These are phyloP conservation scores for Glaucomys volans DNA, from an alignment of 2,113 vertebrate species.

Conservation along the genomic window DNA sequence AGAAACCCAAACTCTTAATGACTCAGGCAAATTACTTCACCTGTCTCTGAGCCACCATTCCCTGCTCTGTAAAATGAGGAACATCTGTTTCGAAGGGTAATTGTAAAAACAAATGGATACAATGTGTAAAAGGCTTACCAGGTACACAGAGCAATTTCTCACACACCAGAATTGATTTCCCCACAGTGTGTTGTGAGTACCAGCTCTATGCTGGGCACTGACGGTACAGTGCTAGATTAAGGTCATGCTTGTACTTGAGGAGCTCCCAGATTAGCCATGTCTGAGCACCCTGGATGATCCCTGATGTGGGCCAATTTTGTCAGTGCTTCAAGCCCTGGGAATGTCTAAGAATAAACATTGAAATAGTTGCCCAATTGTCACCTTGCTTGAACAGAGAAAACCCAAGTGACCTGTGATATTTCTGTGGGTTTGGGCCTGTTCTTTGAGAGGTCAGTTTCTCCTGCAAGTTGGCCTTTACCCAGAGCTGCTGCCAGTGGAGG, in stretches of 20 bases:
- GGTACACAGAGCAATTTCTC: not conserved
- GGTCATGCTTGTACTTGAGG: not conserved
- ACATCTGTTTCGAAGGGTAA: not conserved
- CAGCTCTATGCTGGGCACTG: not conserved
- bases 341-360: not conserved
- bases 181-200: no score
- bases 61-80: not conserved
- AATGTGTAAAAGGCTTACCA: not conserved
- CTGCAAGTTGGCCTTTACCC: not conserved
- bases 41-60: not conserved
- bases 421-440: not conserved
- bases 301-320: no score
- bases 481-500: not conserved
- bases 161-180: not conserved
- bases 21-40: not conserved
- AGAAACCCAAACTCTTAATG: not conserved
- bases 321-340: not conserved
- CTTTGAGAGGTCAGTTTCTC: not conserved
- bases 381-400: not conserved
- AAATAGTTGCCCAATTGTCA: not conserved
- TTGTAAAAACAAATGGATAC: not conserved
- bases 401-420: not conserved
- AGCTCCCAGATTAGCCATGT: not conserved
- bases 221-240: rapidly evolving
- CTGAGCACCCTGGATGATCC: not conserved